Evolutionary conservation across 2,888 invertebrate genomes (phyloP).

Genomic region (Disparrhopalites patrizii): DNA sequence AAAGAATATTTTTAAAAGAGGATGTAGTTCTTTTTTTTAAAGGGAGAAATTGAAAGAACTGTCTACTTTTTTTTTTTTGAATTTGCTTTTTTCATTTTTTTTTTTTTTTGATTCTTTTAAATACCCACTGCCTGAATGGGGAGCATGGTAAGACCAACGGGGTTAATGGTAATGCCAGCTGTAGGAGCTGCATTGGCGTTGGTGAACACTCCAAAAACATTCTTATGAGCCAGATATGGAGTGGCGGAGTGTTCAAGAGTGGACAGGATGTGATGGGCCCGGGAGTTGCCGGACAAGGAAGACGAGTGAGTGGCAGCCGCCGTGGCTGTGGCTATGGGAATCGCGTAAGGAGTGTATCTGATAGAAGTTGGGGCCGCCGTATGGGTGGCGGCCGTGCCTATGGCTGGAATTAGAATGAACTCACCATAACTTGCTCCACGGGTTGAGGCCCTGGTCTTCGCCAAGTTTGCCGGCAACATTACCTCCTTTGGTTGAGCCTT

Average conservation of each 20-base stretch:
- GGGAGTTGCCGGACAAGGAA: slow-evolving; percentile 55
- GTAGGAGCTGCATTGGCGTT: slow-evolving; percentile 37
- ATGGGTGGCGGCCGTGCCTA: slow-evolving; percentile 48
- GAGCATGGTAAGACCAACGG: slow-evolving; percentile 48
- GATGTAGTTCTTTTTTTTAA: too few species aligned
- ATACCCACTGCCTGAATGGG: slow-evolving; percentile 48
- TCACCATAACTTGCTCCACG: slow-evolving; percentile 92
- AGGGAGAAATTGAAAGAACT: not conserved
- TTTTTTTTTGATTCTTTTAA: slow-evolving; percentile 41
- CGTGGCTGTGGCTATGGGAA: slow-evolving; percentile 51
- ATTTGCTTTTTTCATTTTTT: too few species aligned
- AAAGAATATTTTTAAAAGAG: too few species aligned
- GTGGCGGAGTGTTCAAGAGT: slow-evolving; percentile 53
- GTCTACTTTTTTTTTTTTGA: too few species aligned
- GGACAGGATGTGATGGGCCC: slow-evolving; percentile 62
- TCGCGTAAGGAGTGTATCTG: slow-evolving; percentile 49
- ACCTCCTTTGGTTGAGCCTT: slow-evolving; percentile 99
- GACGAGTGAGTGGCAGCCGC: slow-evolving; percentile 57
- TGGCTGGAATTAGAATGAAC: slow-evolving; percentile 68
- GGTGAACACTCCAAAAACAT: slow-evolving; percentile 48
- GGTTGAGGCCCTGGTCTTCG: slow-evolving; percentile 90
- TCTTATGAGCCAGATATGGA: slow-evolving; percentile 48
- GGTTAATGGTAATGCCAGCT: slow-evolving; percentile 49
- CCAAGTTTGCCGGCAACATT: slow-evolving; percentile 96
- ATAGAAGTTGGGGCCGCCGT: slow-evolving; percentile 49